These are phyloP conservation scores for Notarius lentiginosus DNA, from an alignment of 2,113 vertebrate species.

Conservation along the genomic window DNA sequence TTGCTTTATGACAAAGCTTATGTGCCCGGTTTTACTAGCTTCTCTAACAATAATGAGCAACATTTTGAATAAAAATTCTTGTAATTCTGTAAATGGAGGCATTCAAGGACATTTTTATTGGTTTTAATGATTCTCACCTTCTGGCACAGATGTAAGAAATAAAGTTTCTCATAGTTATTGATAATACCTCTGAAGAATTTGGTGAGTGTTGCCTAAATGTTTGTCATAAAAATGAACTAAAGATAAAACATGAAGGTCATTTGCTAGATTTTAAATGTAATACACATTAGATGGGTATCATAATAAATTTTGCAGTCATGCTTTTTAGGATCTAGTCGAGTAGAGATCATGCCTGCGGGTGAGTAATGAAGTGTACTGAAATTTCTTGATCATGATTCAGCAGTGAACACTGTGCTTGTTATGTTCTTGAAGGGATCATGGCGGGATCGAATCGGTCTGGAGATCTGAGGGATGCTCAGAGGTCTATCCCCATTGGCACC, in stretches of 20 bases:
- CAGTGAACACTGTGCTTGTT: not conserved
- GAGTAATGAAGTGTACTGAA: not conserved
- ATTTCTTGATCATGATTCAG: not conserved
- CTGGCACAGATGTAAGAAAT: not conserved
- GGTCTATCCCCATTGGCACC: constrained; percentile 92
- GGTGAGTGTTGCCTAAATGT: not conserved
- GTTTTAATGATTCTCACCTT: not conserved
- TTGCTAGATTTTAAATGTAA: not conserved
- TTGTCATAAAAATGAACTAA: not conserved
- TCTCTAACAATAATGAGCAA: not conserved
- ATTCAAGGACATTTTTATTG: not conserved
- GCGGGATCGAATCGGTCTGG: constrained; percentile 95
- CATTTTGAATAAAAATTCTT: not conserved
- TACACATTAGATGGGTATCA: not conserved
- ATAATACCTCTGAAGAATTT: not conserved
- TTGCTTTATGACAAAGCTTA: not conserved
- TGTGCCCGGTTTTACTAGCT: not conserved
- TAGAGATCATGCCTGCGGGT: not conserved
- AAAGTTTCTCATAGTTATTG: not conserved
- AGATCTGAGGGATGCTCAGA: constrained; percentile 90
- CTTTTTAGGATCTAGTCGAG: not conserved
- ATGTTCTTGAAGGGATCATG: constrained; percentile 83
- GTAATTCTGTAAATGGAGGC: not conserved
- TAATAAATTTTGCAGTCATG: not conserved
- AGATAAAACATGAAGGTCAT: not conserved